Base-by-base conservation (phyloP, 2,888 invertebrate genomes). In the Lepas anatifera region DNA sequence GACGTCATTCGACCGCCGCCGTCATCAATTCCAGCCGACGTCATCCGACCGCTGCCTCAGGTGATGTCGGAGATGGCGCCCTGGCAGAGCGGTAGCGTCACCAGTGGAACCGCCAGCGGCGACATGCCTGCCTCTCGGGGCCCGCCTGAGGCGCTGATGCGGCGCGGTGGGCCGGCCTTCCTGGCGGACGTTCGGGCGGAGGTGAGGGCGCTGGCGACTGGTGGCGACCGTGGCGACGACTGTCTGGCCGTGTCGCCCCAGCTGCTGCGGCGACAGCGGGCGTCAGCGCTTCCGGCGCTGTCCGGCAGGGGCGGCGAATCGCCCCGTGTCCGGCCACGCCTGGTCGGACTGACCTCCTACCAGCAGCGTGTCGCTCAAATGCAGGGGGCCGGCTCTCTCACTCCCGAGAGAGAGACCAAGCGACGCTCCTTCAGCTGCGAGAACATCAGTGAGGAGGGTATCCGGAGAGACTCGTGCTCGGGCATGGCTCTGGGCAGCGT, bases 141-240 rank as follows among this genome's bases (percentile, higher is more conserved):
- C 71, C 84, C 87, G 67, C 90, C 90, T 35, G 85, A 86, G 73
- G 84, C 89, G 76, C 89, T 88, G 71, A 88, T 89, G 78, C 88
- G 87, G 73, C 87, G 87, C 39, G 88, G 89, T 10, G 80, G 58
- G 13, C 58, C 58, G 7, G 58, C 58, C 32, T 58, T 58, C 58
- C 58, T 58, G 18, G 58, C 58, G 6, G 58, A 58, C 32, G 58
- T 58, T 7, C 29, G 58, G 6, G 58, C 58, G 18, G 58, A 58
- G 58, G 58, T 58, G 58, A 11, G 4, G 32, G 58, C 58, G 29
- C 58, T 58, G 29, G 58, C 58, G 32, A 2, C 32, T 22, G 52
- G 27, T 7, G 58, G 16, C 18, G 58, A 58, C 58, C 58, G 58
- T 8, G 58, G 58, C 6, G 58, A 58, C 32, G 58, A 58, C 32